Evolutionary conservation across 2,113 vertebrate genomes (phyloP).

Genomic region (Catharus fuscescens): DNA sequence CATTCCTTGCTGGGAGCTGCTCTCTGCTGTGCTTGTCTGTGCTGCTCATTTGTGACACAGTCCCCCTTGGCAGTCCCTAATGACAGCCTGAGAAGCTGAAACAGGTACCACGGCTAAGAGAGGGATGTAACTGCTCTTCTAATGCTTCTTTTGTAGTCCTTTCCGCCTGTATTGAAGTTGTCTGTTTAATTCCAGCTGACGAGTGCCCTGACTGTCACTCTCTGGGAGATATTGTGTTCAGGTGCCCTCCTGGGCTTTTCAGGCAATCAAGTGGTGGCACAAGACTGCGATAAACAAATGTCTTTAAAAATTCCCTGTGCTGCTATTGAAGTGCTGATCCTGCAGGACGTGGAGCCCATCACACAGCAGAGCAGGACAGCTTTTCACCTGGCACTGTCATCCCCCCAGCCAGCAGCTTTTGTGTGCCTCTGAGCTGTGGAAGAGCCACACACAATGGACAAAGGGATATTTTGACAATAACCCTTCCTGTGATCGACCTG

Average conservation of each 20-base stretch:
- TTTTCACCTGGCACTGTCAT: neutral
- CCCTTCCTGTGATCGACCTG: neutral
- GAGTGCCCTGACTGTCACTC: slow-evolving; percentile 16
- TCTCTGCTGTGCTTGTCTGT: neutral
- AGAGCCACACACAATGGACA: neutral
- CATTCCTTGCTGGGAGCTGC: neutral
- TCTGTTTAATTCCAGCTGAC: neutral
- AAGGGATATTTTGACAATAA: neutral
- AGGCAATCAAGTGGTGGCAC: neutral
- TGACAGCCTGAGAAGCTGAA: neutral
- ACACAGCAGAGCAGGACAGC: accelerated
- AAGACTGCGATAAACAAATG: neutral
- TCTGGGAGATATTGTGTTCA: neutral
- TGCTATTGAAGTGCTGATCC: neutral
- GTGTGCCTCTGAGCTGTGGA: neutral
- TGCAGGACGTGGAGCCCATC: neutral
- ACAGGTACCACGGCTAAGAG: neutral
- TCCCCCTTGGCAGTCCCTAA: neutral
- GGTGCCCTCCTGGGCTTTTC: slow-evolving; percentile 45
- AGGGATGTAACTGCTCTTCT: neutral
- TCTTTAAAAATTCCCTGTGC: neutral
- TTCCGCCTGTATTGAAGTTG: neutral
- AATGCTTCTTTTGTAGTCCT: slow-evolving; percentile 28
- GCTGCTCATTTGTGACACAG: neutral
- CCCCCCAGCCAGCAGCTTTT: neutral